Evolutionary conservation across 1,140 invertebrate species (phyloP), one percentile per base, ranked within the genome.

Genomic region (Solen grandis): DNA sequence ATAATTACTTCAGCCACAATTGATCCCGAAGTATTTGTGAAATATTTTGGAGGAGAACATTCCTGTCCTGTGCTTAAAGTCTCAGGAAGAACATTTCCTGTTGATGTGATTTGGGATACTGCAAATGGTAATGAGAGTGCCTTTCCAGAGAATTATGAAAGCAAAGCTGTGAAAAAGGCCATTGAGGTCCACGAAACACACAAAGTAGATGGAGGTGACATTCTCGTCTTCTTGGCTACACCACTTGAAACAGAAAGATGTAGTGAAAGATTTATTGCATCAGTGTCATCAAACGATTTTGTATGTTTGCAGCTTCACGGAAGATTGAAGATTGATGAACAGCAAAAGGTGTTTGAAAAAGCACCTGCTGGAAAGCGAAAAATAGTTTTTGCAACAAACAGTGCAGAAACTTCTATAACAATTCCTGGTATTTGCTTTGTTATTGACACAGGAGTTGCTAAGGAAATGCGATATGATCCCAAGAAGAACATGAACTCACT

Each of bases 51-150:
- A 92, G 99, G 99, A 91, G 50, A 13, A 59, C n/a, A 78, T 41
- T 96, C 97, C 88, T 97, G 97, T 10, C 98, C 98, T 13, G 97
- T 99, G 78, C 98, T 99, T 91, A 94, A 96, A 75, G 99, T 99
- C 87, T 98, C 98, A 25, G 99, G 95, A 14, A 89, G 95, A 65
- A 89, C 95, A 65, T 96, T 95, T 91, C 95, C 95, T 8, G 95
- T 99, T 0, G 97, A 99, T 90, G 98, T 99, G 86, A 98, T 97
- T 90, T 99, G 88, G 85, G 29, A 85, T 73, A 57, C 99, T 87
- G 98, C 97, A 5, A 97, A 97, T 93, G 60, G 97, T 2, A 97
- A 97, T 0, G 97, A 99, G 93, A 97, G 78, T 1, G 50, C 78
- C 0, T 84, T 85, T 81, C 75, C 75, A 16, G 84, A 87, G n/a